Base-by-base conservation (phyloP, 2,888 invertebrate species). In the Cremastinae sp. region DNA sequence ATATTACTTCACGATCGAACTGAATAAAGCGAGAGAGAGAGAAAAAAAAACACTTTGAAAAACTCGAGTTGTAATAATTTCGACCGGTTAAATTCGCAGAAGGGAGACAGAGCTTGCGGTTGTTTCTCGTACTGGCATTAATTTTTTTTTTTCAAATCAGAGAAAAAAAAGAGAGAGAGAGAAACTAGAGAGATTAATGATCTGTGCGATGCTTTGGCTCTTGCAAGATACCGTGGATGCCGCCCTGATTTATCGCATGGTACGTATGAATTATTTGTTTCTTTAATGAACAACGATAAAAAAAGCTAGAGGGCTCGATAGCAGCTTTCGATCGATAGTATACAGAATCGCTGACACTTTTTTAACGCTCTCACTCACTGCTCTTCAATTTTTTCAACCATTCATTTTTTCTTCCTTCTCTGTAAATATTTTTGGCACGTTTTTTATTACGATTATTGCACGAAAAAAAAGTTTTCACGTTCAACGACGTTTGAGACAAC, bases 181-280 rank as follows among this genome's bases (percentile, higher is more conserved):
- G 80, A 78, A 72, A 81, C 80, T 80, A 83, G 79, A 81, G 82
- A 84, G 80, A 84, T 83, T 86, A 85, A 86, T 85, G 84, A 85
- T 80, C 82, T 79, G 80, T 84, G 83, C 85, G 80, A 84, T 86
- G 87, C 88, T 88, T 87, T 88, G 86, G 86, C 87, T 85, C 84
- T 84, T 84, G 84, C 86, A 84, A 86, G 85, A 87, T 82, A 80
- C 79, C 84, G 76, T 86, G 85, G 87, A 87, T 85, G 81, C 79
- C 79, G 82, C 79, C 82, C 84, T 78, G 83, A 80, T 84, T 86
- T 83, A 49, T 84, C 82, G 88, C 88, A 88, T 88, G 88, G 87
- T 88, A 88, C 84, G 88, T 88, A 88, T 84, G 72, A 82, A 72
- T 82, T 82, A 78, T 83, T 28, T 70, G 74, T 85, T 83, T 83